Base-by-base conservation (phyloP, 2,113 vertebrate species). In the Anhinga anhinga region DNA sequence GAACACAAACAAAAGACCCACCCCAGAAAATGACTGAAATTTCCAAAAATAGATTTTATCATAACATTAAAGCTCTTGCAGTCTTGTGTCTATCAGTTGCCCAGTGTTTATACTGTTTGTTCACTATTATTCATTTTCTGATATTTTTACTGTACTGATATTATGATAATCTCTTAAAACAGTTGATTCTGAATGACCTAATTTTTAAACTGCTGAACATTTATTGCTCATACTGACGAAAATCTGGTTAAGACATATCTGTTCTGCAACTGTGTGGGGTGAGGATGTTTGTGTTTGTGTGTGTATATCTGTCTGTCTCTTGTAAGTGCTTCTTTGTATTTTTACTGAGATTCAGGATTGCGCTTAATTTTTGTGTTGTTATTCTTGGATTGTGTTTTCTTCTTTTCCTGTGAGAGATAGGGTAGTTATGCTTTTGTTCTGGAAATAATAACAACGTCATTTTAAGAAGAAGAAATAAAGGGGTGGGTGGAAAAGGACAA, bases 121-220 rank as follows among this genome's bases (percentile, higher is more conserved):
- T 79, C 27, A 32, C 16, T 53, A 12, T 56, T 80, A 27, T 9
- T 80, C 2, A 8, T 90, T 94, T 94, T 67, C 40, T 91, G 12
- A 13, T 84, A 25, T 88, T 83, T 82, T 86, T 86, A n/a, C 26
- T 71, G 8, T 81, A 36, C 15, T 40, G 62, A 42, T 88, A 73
- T 76, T 95, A 88, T 80, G 19, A 61, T 90, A 92, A 92, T 93
- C 34, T 85, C 32, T 95, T 91, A 77, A 94, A 96, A 66, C 12
- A 77, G 49, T 55, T 94, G 62, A 80, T 76, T 85, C 34, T 56
- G 58, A 88, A 38, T 79, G 79, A 88, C 88, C 85, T 93, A 27
- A 90, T 92, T 96, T 90, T 83, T 70, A 83, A 96, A 88, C 49
- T 88, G 42, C 71, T 90, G 66, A 94, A 62, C 50, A 77, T 90